Base-by-base conservation (phyloP, 2,113 vertebrate genomes). In the Labeo rohita region DNA sequence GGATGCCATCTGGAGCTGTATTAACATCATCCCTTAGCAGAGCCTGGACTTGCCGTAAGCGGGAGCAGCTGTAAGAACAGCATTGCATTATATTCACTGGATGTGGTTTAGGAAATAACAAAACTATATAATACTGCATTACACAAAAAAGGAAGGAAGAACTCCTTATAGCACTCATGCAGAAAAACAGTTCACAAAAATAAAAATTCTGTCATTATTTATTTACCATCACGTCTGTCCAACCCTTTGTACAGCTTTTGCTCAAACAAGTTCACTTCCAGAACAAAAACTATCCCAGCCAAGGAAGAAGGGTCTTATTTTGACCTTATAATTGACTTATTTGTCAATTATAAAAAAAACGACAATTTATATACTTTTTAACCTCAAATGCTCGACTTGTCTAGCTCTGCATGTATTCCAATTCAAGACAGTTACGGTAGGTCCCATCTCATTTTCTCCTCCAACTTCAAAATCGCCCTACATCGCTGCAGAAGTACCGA, bases 41-140 rank as follows among this genome's bases (percentile, higher is more conserved):
- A 63, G 92, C 94, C 91, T 99, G 98, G 66, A 99, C 93, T 88
- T 96, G 96, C 56, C 96, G 94, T 89, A 99, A 94, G 59, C 97
- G 97, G 90, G 95, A 95, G 87, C 97, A 97, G 87, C 98, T 99
- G 93, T 34, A 93, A 86, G 79, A 43, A 87, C 23, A 75, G 36
- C 76, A 86, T 23, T 92, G 86, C 89, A 89, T 54, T 68, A 80
- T 8, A 86, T 36, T 49, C 47, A 54, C 23, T 2, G 9, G 49
- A 63, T 13, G 23, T 63, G 21, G 21, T 49, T 2, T 23, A 78
- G 34, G 50, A 54, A 34, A 77, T 18, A 80, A 80, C 13, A 36
- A 36, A 36, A 49, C 45, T 49, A 50, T 50, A 15, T 13, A 75
- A 49, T 28, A 12, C 21, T 49, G 45, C 45, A 23, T 47, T 47